Base-by-base conservation (phyloP, 2,888 invertebrate species). In the Adelognathus sp. region DNA sequence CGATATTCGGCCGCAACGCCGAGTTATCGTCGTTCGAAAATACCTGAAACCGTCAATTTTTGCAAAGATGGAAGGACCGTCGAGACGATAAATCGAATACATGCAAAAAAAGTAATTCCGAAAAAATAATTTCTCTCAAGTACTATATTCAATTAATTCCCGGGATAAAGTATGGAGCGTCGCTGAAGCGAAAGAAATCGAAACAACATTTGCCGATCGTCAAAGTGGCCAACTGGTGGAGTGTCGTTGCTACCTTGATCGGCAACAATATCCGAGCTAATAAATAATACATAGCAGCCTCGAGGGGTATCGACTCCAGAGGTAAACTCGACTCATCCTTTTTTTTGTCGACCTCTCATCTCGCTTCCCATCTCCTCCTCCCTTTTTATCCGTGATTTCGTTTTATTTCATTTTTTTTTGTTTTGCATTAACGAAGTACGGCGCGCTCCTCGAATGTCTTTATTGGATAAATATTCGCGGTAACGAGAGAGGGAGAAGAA, bases 381-480 rank as follows among this genome's bases (percentile, higher is more conserved):
- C 56, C 50, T 60, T 39, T 66, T 50, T 56, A 29, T 60, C 16
- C 11, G 39, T 24, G 60, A 7, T 14, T 69, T n/a, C 7, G 11
- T 31, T 24, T 70, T 36, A 21, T 33, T 50, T 70, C 36, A 27
- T 56, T 63, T 74, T 44, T 70, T 18, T 61, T 44, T 70, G 4
- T 63, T 80, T 79, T 74, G n/a, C 64, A 74, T 81, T 74, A 80
- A 67, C 74, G 67, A 76, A 80, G 64, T 75, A 79, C 60, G 74
- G 69, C 69, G 66, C 46, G 63, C 64, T 75, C 21, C 70, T 60
- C 44, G 78, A 79, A 79, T 75, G 70, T 79, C 78, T 70, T 70
- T 70, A 74, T 79, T 79, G 70, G 74, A 79, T 79, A 79, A 79
- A 79, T 79, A 79, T 79, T 79, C 75, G 70, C 70, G 50, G 70